These are phyloP conservation scores for Onychostruthus taczanowskii DNA, from an alignment of 2,113 vertebrate genomes.

Conservation along the genomic window DNA sequence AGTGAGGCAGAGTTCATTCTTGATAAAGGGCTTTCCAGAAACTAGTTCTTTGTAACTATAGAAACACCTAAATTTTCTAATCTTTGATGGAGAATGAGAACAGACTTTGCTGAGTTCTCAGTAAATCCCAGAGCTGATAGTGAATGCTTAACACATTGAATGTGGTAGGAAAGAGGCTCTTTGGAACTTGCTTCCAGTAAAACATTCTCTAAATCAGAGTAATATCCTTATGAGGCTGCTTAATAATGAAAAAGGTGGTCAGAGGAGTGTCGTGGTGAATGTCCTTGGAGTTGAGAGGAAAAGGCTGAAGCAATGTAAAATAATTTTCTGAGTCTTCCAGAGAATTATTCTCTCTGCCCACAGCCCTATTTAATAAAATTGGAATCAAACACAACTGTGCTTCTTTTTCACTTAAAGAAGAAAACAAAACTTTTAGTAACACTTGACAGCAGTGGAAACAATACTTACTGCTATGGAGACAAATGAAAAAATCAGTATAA, in stretches of 20 bases:
- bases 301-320: conserved; percentile 33
- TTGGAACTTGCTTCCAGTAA: conserved; percentile 66
- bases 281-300: background rate
- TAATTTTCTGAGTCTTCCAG: conserved; percentile 12
- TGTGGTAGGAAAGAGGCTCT: conserved; percentile 59
- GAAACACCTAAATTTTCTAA: conserved; percentile 61
- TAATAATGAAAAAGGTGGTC: conserved; percentile 68
- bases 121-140: conserved; percentile 69
- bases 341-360: background rate
- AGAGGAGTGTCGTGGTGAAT: background rate
- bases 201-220: conserved; percentile 68
- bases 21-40: conserved; percentile 64
- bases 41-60: conserved; percentile 47
- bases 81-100: conserved; percentile 67
- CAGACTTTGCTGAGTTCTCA: conserved; percentile 46
- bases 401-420: background rate
- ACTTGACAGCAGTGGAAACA: background rate
- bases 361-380: background rate
- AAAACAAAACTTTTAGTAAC: background rate
- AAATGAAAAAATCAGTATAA: background rate
- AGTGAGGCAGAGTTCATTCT: conserved; percentile 31
- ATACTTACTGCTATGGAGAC: background rate
- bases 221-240: conserved; percentile 55
- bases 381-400: background rate
- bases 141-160: conserved; percentile 55